Percentiles rank a stretch among this genome's conserved stretches.
These are phyloP conservation scores for Nothocercus nigrocapillus DNA, from an alignment of 2,113 vertebrate species.

Conservation along the genomic window DNA sequence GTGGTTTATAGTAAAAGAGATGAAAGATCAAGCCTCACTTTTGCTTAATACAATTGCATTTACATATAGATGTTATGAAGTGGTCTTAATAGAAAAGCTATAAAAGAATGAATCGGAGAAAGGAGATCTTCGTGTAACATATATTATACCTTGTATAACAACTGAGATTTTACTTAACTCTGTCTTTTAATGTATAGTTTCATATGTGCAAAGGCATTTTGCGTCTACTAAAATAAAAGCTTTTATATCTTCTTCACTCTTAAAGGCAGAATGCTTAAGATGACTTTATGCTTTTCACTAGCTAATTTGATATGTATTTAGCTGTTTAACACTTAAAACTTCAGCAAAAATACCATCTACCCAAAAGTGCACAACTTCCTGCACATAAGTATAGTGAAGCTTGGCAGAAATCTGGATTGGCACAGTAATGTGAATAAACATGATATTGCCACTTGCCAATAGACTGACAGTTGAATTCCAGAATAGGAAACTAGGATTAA, in stretches of 20 bases:
- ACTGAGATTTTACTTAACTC: background rate
- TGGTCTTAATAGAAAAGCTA: background rate
- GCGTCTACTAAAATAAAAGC: background rate
- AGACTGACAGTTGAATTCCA: slow-evolving; percentile 37
- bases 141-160: background rate
- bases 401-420: slow-evolving; percentile 39
- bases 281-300: background rate
- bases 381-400: background rate
- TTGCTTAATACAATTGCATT: slow-evolving; percentile 7
- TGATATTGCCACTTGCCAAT: background rate
- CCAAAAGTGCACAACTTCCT: background rate
- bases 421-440: slow-evolving; percentile 40
- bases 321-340: background rate
- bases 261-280: background rate
- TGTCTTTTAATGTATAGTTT: background rate
- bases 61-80: slow-evolving; percentile 25
- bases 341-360: background rate
- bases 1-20: background rate
- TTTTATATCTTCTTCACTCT: background rate
- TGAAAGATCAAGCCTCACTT: background rate
- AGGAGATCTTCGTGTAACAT: background rate
- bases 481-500: slow-evolving; percentile 34
- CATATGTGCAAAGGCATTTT: background rate
- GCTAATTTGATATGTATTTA: background rate
- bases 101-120: slow-evolving; percentile 1